Conservation (phyloP, 2,113 vertebrate genomes). For the Salminus brasiliensis region DNA sequence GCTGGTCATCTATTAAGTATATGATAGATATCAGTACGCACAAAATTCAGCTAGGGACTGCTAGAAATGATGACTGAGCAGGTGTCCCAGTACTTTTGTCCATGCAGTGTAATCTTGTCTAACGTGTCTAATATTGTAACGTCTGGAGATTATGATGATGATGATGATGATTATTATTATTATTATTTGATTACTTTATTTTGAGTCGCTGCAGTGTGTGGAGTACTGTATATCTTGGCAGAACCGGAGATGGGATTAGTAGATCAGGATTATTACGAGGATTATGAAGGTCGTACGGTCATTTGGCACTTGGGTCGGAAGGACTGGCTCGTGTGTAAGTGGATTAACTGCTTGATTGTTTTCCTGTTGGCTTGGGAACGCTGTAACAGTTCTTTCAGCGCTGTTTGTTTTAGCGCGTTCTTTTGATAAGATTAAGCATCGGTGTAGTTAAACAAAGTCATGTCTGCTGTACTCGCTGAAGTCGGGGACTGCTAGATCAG, state of each 20-base stretch:
- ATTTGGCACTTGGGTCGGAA: not conserved
- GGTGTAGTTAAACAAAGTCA: not conserved
- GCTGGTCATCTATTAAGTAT: too few relatives aligned
- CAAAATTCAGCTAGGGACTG: too few relatives aligned
- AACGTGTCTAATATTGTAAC: too few relatives aligned
- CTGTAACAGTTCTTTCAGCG: not conserved
- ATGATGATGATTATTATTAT: too few relatives aligned
- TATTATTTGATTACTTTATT: not conserved
- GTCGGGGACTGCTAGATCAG: not conserved
- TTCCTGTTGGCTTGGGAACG: constrained; percentile 2
- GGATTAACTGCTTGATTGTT: not conserved
- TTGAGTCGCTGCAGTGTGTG: not conserved
- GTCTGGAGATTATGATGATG: too few relatives aligned
- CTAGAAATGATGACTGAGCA: too few relatives aligned
- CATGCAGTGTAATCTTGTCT: too few relatives aligned
- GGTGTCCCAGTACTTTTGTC: too few relatives aligned
- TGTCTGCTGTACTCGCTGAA: not conserved
- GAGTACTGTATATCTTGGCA: not conserved
- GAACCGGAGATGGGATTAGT: not conserved
- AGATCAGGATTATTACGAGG: not conserved
- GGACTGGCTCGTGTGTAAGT: not conserved
- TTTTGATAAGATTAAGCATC: not conserved
- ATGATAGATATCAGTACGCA: too few relatives aligned
- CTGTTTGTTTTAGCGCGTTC: not conserved
- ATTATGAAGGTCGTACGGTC: not conserved